Conservation (phyloP, 1,140 invertebrate species). For the Atta cephalotes region DNA sequence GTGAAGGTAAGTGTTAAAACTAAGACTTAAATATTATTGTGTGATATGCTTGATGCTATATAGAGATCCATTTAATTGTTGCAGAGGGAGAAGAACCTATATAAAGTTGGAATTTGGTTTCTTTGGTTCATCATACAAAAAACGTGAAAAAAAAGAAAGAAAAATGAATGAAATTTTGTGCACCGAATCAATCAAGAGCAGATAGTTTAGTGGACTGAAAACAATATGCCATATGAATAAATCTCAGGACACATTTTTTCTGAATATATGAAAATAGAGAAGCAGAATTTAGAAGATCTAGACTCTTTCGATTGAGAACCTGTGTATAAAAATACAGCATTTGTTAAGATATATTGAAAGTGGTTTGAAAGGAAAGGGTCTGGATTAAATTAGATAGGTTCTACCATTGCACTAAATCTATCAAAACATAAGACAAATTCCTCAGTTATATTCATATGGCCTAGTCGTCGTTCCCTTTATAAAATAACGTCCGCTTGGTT, state of each 20-base stretch:
- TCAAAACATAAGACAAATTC: conserved; percentile 47
- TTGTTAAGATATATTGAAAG: conserved; percentile 63
- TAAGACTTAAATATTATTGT: too few relatives aligned
- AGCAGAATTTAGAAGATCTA: conserved; percentile 59
- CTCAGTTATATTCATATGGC: conserved; percentile 76
- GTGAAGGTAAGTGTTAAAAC: conserved; percentile 74
- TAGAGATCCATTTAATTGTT: conserved; percentile 37
- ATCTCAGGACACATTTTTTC: conserved; percentile 66
- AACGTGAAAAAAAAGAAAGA: conserved; percentile 33
- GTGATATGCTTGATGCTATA: neutral
- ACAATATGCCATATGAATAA: conserved; percentile 76
- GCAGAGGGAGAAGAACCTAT: conserved; percentile 80
- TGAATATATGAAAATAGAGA: conserved; percentile 50
- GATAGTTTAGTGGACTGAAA: conserved; percentile 66
- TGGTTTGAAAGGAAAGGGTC: conserved; percentile 53
- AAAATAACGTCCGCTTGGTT: conserved; percentile 67
- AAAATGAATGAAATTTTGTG: conserved; percentile 63
- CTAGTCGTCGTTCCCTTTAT: conserved; percentile 70
- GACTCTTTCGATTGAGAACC: conserved; percentile 53
- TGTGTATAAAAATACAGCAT: conserved; percentile 67
- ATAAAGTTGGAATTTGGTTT: conserved; percentile 69
- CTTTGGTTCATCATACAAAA: conserved; percentile 41
- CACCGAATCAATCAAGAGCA: conserved; percentile 68
- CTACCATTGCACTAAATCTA: conserved; percentile 48
- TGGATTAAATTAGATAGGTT: conserved; percentile 64